These are phyloP conservation scores for Cyprinella venusta DNA, from an alignment of 2,797 vertebrate genomes.

Conservation along the genomic window DNA sequence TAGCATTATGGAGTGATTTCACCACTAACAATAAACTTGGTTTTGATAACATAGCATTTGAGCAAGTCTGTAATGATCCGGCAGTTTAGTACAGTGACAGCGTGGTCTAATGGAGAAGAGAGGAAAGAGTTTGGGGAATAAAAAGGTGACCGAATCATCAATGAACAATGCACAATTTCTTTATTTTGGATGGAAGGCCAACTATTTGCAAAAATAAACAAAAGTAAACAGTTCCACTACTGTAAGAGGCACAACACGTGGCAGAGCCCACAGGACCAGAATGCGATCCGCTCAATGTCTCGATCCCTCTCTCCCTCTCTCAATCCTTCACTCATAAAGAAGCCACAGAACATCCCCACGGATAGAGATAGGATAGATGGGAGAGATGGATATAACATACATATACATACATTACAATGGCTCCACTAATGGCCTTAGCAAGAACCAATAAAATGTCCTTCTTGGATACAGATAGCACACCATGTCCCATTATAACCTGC, in stretches of 20 bases:
- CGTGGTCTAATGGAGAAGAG: background rate
- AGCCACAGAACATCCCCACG: background rate
- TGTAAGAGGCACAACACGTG: slow-evolving; percentile 19
- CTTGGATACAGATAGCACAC: background rate
- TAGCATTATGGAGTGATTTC: slow-evolving; percentile 5
- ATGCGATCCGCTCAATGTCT: background rate
- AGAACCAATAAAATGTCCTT: slow-evolving; percentile 2
- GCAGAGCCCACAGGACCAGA: slow-evolving; percentile 6
- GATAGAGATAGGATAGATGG: too few relatives aligned
- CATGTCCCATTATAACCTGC: background rate
- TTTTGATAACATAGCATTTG: background rate
- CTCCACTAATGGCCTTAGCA: background rate
- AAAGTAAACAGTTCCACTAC: background rate
- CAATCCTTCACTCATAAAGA: background rate
- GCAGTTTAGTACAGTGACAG: slow-evolving; percentile 23
- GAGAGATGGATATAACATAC: too few relatives aligned
- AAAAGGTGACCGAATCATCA: background rate
- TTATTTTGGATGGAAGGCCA: slow-evolving; percentile 17
- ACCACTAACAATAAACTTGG: background rate
- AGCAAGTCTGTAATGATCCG: background rate
- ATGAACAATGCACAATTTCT: slow-evolving; percentile 7
- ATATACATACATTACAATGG: background rate
- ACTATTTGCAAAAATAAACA: slow-evolving; percentile 48
- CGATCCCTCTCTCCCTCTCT: background rate
- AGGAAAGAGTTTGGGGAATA: background rate